Percentiles rank a stretch among this genome's conserved stretches.
These are phyloP conservation scores for Cephonodes hylas DNA, from an alignment of 2,888 invertebrate species.

Conservation along the genomic window DNA sequence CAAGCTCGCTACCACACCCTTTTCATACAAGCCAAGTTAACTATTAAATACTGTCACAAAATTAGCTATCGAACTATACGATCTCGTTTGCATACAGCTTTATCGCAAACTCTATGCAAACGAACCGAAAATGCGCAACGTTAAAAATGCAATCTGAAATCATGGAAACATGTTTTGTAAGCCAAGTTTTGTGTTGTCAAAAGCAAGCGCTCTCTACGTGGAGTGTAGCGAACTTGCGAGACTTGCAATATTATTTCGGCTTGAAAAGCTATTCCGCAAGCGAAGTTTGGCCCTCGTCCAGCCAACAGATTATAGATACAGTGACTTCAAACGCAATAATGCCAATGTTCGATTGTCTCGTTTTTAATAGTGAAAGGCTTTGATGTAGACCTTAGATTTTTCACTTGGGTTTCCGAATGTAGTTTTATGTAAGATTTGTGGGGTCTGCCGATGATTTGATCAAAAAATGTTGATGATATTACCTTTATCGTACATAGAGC, in stretches of 20 bases:
- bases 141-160: not conserved
- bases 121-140: not conserved
- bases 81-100: too few relatives aligned
- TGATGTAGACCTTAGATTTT: not conserved
- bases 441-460: not conserved
- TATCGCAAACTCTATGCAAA: not conserved
- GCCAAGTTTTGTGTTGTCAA: constrained; percentile 5
- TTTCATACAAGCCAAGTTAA: too few relatives aligned
- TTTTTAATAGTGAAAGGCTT: not conserved
- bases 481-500: too few relatives aligned
- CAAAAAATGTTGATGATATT: too few relatives aligned
- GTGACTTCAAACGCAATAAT: constrained; percentile 6
- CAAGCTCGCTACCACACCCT: too few relatives aligned
- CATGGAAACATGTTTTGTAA: not conserved
- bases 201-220: not conserved
- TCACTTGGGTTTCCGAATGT: not conserved
- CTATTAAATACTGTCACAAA: too few relatives aligned
- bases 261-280: constrained; percentile 12
- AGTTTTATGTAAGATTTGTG: not conserved
- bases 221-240: constrained; percentile 4
- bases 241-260: constrained; percentile 13
- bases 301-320: constrained; percentile 7
- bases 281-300: constrained; percentile 11
- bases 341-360: not conserved
- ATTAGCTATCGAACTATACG: too few relatives aligned